Base-by-base conservation (phyloP, 2,797 vertebrate species). In the Acestrorhynchus altus region DNA sequence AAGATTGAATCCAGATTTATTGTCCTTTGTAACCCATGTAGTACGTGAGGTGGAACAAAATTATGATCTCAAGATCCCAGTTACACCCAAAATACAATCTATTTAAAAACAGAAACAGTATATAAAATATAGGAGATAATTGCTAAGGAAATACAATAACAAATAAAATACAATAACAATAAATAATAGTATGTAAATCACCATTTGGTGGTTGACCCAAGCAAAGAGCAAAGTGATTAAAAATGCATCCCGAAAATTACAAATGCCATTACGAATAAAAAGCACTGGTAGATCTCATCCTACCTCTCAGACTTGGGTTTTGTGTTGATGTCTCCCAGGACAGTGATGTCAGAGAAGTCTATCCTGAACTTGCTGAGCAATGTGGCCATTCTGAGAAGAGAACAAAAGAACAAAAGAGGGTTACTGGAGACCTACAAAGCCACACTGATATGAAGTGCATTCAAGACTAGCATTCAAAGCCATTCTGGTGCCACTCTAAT, bases 331-430 rank as follows among this genome's bases (percentile, higher is more conserved):
- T 99, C 98, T 75, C 98, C 98, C 74, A 99, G 95, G 77, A 99
- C 98, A 56, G 94, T 97, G 83, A 99, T 99, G 86, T 99, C 97
- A 0, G 96, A 99, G 91, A 99, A 99, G 86, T 98, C 96, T 92
- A 99, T 99, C 87, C 98, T 95, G 92, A 99, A 99, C 90, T 99
- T 99, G 91, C 98, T 99, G 70, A 99, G 95, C 85, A 99, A 91
- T 68, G 98, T 96, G 56, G 98, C 98, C 98, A 99, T 99, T 87
- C 98, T 99, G 86, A 72, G 35, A 3, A 77, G 47, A 79, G 7
- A 84, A 13, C 57, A 52, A 74, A 47, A 79, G 22, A 22, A 73
- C 8, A 11, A 67, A 22, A 28, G 28, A 13, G 18, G 13, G 39
- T 74, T 74, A 74, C 4, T 1, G n/a, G 31, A 73, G 31, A 51